phyloP scores from a whole-genome alignment of 2,113 vertebrate genomes.

The Bujurquina vittata region DNA sequence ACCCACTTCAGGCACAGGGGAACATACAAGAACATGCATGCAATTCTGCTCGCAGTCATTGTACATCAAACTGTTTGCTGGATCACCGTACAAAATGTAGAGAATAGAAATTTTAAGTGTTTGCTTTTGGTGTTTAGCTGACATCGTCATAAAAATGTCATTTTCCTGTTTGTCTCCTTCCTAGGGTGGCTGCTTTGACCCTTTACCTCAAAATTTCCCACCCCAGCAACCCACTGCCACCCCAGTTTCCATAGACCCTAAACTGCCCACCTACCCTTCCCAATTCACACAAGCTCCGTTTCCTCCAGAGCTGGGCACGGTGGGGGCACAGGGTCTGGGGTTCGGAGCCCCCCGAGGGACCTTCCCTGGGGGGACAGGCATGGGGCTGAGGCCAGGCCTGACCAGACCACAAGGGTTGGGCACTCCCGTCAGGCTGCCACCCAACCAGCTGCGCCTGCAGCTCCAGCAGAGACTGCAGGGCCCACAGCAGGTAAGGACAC shows the following conservation, averaged over 20 bases:
- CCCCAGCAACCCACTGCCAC: conserved; percentile 78
- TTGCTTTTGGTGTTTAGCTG: neutral
- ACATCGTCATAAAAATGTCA: neutral
- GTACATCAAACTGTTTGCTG: too few relatives aligned
- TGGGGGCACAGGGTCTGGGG: conserved; percentile 81
- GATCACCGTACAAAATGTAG: too few relatives aligned
- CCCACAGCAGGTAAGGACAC: conserved; percentile 86
- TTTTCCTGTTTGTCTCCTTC: neutral
- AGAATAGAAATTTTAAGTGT: too few relatives aligned
- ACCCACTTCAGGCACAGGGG: too few relatives aligned
- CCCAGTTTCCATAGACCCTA: conserved; percentile 85
- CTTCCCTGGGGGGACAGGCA: conserved; percentile 81
- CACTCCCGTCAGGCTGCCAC: conserved; percentile 86
- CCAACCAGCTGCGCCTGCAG: conserved; percentile 92
- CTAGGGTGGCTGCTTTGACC: conserved; percentile 89
- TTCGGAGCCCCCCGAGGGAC: conserved; percentile 83
- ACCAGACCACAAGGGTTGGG: conserved; percentile 81
- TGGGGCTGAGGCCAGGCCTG: conserved; percentile 82
- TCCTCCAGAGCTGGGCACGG: conserved; percentile 77
- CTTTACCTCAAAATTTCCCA: conserved; percentile 82
- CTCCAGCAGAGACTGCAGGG: conserved; percentile 93
- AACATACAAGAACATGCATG: too few relatives aligned
- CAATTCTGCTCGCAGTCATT: too few relatives aligned
- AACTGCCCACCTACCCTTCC: conserved; percentile 83
- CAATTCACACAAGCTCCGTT: conserved; percentile 86